A percentile compares a stretch with the other conserved stretches of the same genome.
phyloP scores from a whole-genome alignment of 1,140 invertebrate genomes.

The Drosophila sturtevanti region DNA sequence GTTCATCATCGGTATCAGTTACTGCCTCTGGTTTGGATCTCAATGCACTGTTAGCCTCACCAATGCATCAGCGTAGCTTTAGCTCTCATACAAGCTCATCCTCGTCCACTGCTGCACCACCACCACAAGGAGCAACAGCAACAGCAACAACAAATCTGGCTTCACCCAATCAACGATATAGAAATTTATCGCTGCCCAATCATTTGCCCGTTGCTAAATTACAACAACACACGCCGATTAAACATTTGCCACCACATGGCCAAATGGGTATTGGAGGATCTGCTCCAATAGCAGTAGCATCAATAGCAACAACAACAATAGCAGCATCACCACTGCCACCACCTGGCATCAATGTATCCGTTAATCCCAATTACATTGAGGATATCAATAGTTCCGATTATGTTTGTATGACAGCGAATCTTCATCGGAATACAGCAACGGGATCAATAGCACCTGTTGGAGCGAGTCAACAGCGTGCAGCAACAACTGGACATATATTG shows the following conservation, averaged over 20 bases:
- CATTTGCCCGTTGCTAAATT: constrained; percentile 48
- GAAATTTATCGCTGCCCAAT: constrained; percentile 65
- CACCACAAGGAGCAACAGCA: too few species aligned
- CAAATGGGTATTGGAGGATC: constrained; percentile 13
- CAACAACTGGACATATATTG: constrained; percentile 23
- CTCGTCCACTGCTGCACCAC: constrained; percentile 29
- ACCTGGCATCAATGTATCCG: constrained; percentile 70
- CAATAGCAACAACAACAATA: too few species aligned
- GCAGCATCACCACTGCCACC: too few species aligned
- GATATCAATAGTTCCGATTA: constrained; percentile 88
- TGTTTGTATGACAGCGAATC: constrained; percentile 88
- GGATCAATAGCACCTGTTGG: constrained; percentile 27
- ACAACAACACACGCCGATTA: constrained; percentile 67
- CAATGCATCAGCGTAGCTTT: constrained; percentile 61
- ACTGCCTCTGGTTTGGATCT: constrained; percentile 44
- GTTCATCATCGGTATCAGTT: constrained; percentile 18
- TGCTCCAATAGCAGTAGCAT: neutral
- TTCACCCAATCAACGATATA: constrained; percentile 41
- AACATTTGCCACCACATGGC: constrained; percentile 34
- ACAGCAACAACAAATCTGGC: constrained; percentile 32
- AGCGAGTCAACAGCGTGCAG: constrained; percentile 30
- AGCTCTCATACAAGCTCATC: constrained; percentile 43
- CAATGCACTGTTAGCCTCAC: constrained; percentile 51
- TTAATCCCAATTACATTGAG: constrained; percentile 83
- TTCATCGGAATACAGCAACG: constrained; percentile 61